Evolutionary conservation across 2,888 invertebrate species (phyloP), one percentile per base, ranked within the genome.

Genomic region (Mylabris sibirica): DNA sequence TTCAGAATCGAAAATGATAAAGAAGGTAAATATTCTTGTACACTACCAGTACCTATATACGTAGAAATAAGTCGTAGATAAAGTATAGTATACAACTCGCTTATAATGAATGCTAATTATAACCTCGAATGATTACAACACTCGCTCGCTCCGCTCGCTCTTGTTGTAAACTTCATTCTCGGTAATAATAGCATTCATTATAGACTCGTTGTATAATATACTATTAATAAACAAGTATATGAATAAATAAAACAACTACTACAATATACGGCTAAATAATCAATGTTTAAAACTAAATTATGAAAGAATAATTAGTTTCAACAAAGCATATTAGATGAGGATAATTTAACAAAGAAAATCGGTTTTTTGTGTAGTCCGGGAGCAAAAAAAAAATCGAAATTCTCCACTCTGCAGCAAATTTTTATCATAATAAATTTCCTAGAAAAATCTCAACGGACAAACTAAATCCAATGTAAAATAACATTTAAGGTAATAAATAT

Each of bases 381-480:
- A 38, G 38, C 8, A 12, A 8, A 30, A 5, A 30, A 30, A 30
- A 14, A 41, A 22, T 53, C 17, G 20, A 17, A 22, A 53, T 53
- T 22, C 20, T 11, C 22, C 11, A n/a, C n/a, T 30, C 4, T 30
- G 11, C 0, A 22, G 17, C 9, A 9, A 20, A 53, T 53, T 53
- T 53, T 53, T 22, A 24, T 53, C 11, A 53, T 53, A 53, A 53
- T 53, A 53, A 53, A 53, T 53, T 53, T 24, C 24, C 22, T 53
- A 9, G 12, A 53, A 12, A 53, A 53, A 53, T 53, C 53, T 53
- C 53, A 53, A 53, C 53, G 22, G 53, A 53, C 53, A 53, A 53
- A 53, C 53, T 53, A 53, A 53, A 53, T 53, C 53, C 53, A 53
- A 53, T 53, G 53, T 53, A 53, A 53, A 53, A 53, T 53, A 53